Percentiles rank a stretch among this genome's conserved stretches.
Evolutionary conservation across 2,888 invertebrate species (phyloP).

Genomic region (Tortricodes alternella): DNA sequence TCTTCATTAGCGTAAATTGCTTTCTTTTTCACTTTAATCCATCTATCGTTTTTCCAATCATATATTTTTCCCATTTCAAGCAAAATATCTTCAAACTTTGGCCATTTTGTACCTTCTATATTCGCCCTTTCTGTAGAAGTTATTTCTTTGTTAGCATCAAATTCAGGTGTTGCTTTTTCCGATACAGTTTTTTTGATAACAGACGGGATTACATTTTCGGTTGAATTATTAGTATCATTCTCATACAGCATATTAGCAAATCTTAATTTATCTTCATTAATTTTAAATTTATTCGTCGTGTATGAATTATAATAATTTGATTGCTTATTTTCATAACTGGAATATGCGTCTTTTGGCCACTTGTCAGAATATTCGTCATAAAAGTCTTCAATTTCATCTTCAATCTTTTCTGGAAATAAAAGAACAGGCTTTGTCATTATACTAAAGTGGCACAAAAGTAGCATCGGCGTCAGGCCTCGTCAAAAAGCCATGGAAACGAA

Average conservation of each 20-base stretch:
- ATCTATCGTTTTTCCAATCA: conserved; percentile 77
- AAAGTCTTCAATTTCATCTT: conserved; percentile 64
- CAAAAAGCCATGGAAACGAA: too few relatives aligned
- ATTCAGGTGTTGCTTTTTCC: background rate
- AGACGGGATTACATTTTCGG: background rate
- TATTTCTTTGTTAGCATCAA: conserved; percentile 7
- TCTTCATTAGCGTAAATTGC: conserved; percentile 41
- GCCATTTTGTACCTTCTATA: conserved; percentile 49
- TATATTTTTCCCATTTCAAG: conserved; percentile 68
- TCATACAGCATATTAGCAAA: background rate
- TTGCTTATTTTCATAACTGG: conserved; percentile 41
- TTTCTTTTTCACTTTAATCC: conserved; percentile 74
- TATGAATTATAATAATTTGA: conserved; percentile 33
- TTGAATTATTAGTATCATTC: conserved; percentile 16
- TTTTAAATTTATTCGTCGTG: conserved; percentile 45
- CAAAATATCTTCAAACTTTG: conserved; percentile 72
- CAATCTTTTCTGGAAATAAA: conserved; percentile 70
- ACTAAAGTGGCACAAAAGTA: too few relatives aligned
- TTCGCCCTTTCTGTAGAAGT: conserved; percentile 11
- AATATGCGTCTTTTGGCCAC: conserved; percentile 48
- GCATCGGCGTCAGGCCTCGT: too few relatives aligned
- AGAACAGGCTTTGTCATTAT: too few relatives aligned
- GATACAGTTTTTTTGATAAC: background rate
- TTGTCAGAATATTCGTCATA: conserved; percentile 65
- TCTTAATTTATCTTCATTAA: conserved; percentile 3